Percentiles rank a stretch among this genome's conserved stretches.
These are phyloP conservation scores for Amblyopsis hoosieri DNA, from an alignment of 2,797 vertebrate species.

Conservation along the genomic window DNA sequence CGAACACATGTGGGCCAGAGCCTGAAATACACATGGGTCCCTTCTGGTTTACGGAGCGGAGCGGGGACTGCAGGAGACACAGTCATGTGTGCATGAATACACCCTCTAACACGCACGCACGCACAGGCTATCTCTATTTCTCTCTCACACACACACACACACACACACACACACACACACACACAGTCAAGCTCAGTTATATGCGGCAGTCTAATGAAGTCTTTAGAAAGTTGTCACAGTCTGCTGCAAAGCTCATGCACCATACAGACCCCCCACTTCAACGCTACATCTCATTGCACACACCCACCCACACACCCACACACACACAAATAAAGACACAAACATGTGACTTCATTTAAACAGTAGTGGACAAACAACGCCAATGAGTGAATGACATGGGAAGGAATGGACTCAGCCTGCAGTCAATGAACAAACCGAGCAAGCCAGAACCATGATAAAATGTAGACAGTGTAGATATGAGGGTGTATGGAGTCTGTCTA, in stretches of 20 bases:
- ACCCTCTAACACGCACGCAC: not conserved
- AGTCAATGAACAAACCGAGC: too few relatives aligned
- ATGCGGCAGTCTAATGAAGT: not conserved
- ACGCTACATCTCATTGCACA: too few relatives aligned
- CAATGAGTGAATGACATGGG: not conserved
- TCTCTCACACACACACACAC: not conserved
- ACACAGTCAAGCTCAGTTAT: constrained; percentile 6
- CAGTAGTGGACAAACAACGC: constrained; percentile 3
- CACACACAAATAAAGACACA: not conserved
- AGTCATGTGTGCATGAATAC: not conserved
- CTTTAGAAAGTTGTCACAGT: constrained; percentile 2
- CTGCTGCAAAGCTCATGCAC: constrained; percentile 4
- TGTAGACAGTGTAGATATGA: too few relatives aligned
- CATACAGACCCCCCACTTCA: not conserved
- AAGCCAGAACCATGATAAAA: too few relatives aligned
- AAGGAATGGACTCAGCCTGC: too few relatives aligned
- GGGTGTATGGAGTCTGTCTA: too few relatives aligned
- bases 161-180: constrained; percentile 1
- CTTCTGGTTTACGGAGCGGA: not conserved
- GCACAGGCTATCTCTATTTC: not conserved
- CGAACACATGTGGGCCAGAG: constrained; percentile 16
- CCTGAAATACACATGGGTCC: not conserved
- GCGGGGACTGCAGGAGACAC: not conserved
- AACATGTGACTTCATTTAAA: not conserved
- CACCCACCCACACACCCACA: not conserved